Base-by-base conservation (phyloP, 2,113 vertebrate species). In the Illadopsis cleaveri region DNA sequence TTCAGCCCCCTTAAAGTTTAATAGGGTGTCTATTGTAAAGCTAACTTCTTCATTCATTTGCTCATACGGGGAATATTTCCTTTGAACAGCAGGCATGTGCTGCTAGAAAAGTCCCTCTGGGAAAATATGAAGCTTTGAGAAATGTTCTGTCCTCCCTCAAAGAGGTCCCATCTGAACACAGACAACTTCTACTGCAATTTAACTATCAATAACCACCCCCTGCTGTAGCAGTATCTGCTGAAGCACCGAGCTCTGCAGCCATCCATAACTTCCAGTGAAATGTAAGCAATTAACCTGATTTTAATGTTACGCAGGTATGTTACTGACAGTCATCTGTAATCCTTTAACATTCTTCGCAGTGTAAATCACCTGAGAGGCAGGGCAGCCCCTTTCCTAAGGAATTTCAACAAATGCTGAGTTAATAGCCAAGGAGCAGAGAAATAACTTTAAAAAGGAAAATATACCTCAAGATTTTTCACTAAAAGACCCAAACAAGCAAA, bases 111-210 rank as follows among this genome's bases (percentile, higher is more conserved):
- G 87, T 90, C 93, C 94, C 92, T 93, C 83, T 86, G 94, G 95
- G 96, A 90, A 97, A 90, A 96, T 96, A 92, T 11, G 93, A 93
- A 91, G 79, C 93, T 96, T 90, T 95, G 94, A 96, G 94, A 96
- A 97, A 96, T 94, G 90, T 81, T 95, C 96, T 93, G 92, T 95
- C 94, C 81, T 85, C 78, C 82, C 75, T 93, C 91, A 95, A 93
- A 95, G 91, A 96, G 90, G 91, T 96, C 92, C 87, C 90, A 60
- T 90, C 79, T 92, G 94, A 96, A 37, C 79, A 40, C 79, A 88
- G 95, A 70, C 91, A 88, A 75, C 84, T 85, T 95, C 91, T 73
- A 24, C 50, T 88, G 90, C 48, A 90, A 23, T 96, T 94, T 96
- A 92, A 91, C 71, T 71, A 90, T 90, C 92, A 93, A 90, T 95